Percentiles rank a stretch among this genome's conserved stretches.
Conservation (phyloP, 2,797 vertebrate species). For the Poecilia gillii region DNA sequence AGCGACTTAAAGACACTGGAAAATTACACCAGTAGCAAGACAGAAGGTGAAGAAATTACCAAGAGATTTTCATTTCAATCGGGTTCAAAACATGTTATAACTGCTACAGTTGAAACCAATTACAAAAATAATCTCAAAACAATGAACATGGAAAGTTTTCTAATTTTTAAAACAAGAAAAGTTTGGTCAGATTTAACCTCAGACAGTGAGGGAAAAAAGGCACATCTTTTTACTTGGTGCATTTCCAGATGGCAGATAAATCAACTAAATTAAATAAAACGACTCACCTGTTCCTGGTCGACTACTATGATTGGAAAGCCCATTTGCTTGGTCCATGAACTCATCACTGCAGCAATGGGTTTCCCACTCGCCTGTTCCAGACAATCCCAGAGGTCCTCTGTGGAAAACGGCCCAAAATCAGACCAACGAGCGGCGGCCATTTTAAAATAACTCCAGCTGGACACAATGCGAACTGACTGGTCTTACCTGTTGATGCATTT, state of each 20-base stretch:
- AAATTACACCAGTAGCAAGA: not conserved
- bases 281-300: slow-evolving; percentile 91
- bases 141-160: too few relatives aligned
- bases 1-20: not conserved
- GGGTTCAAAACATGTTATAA: not conserved
- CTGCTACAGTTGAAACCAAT: not conserved
- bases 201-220: not conserved
- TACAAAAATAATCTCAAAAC: not conserved
- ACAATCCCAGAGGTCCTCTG: slow-evolving; percentile 98
- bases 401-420: slow-evolving; percentile 15
- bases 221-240: not conserved
- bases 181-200: not conserved
- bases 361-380: slow-evolving; percentile 95
- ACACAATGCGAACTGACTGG: not conserved
- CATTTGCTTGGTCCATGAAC: slow-evolving; percentile 99
- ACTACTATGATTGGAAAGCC: slow-evolving; percentile 96
- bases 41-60: not conserved
- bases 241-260: not conserved
- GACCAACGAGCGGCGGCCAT: not conserved
- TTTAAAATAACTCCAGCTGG: not conserved
- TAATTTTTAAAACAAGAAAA: not conserved
- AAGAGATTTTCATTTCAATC: not conserved
- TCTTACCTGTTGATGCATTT: slow-evolving; percentile 95
- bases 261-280: not conserved
- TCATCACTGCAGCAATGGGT: slow-evolving; percentile 95